These are phyloP conservation scores for Lithobates sylvaticus DNA, from an alignment of 2,797 vertebrate genomes.

Conservation along the genomic window DNA sequence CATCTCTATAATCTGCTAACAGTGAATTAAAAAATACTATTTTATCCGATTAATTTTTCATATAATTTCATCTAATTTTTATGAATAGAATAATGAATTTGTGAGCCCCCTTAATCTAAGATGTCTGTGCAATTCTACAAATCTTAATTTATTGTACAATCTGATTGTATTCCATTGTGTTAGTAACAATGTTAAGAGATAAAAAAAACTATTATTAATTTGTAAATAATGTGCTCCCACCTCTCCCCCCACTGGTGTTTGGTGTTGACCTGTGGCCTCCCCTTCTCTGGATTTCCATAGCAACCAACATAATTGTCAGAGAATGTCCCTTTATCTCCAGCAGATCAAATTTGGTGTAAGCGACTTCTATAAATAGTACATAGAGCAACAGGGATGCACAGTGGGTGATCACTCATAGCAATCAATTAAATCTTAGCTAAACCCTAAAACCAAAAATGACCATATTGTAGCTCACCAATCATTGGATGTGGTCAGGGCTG, in stretches of 20 bases:
- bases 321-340: background rate
- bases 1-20: too few species aligned
- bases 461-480: too few species aligned
- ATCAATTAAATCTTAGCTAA: too few species aligned
- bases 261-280: background rate
- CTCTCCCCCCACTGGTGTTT: background rate
- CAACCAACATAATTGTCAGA: background rate
- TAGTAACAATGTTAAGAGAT: background rate
- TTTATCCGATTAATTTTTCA: background rate
- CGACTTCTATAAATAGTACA: too few species aligned
- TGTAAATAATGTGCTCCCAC: background rate
- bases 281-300: background rate
- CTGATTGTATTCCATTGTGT: background rate
- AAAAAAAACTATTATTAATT: background rate
- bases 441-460: too few species aligned
- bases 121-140: too few species aligned
- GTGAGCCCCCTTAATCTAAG: background rate
- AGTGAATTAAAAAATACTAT: too few species aligned
- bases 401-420: too few species aligned
- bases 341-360: background rate
- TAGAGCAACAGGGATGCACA: background rate
- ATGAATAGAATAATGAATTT: too few species aligned
- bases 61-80: background rate
- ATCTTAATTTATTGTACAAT: too few species aligned
- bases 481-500: too few species aligned